These are phyloP conservation scores for Steatocranus sp. DNA, from an alignment of 2,797 vertebrate genomes.

Conservation along the genomic window DNA sequence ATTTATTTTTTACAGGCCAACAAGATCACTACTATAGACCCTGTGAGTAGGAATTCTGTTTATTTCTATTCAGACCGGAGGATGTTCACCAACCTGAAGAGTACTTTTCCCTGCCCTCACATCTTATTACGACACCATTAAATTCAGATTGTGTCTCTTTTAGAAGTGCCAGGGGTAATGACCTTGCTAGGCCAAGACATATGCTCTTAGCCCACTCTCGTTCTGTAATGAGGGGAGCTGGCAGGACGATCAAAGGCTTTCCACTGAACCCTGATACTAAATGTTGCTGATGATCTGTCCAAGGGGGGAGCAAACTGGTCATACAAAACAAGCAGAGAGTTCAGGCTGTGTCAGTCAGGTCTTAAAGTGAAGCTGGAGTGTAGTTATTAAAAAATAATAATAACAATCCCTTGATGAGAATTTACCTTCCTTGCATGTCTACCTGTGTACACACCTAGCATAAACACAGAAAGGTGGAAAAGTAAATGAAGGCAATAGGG, in stretches of 20 bases:
- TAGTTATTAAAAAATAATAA: neutral
- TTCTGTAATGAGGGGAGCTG: constrained; percentile 38
- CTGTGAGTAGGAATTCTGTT: neutral
- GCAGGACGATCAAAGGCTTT: constrained; percentile 54
- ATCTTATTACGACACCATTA: constrained; percentile 1
- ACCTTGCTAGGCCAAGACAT: constrained; percentile 37
- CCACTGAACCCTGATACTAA: constrained; percentile 53
- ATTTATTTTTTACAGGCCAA: neutral
- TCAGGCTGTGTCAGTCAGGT: neutral
- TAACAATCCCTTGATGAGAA: neutral
- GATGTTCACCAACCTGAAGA: neutral
- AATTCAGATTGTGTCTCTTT: constrained; percentile 15
- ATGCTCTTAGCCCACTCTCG: constrained; percentile 16
- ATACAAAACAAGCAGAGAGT: constrained; percentile 27
- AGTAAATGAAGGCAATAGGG: constrained; percentile 29
- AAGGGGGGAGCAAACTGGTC: constrained; percentile 14
- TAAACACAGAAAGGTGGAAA: constrained; percentile 16
- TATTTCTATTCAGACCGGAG: neutral
- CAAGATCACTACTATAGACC: neutral
- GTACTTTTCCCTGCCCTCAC: neutral
- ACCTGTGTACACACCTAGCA: neutral
- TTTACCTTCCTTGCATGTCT: constrained; percentile 14
- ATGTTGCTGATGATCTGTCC: constrained; percentile 54
- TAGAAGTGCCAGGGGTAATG: constrained; percentile 1
- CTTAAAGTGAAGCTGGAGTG: neutral